phyloP scores from a whole-genome alignment of 2,113 vertebrate species.

The Taurulus bubalis region DNA sequence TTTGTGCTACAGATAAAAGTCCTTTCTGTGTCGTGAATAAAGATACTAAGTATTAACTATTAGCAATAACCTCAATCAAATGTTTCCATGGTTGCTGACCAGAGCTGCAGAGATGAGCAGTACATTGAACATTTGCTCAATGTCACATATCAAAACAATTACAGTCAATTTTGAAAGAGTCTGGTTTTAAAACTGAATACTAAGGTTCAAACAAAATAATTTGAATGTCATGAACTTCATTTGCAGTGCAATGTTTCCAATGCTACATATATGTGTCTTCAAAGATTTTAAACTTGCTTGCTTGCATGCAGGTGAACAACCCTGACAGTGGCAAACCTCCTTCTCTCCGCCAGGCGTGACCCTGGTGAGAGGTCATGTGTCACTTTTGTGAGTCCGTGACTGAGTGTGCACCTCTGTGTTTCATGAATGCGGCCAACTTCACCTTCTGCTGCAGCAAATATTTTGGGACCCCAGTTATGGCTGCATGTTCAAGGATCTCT shows the following conservation, averaged over 20 bases:
- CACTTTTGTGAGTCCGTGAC: not conserved
- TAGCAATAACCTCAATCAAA: not conserved
- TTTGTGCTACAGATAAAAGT: conserved; percentile 6
- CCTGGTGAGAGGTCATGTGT: not conserved
- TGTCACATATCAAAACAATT: not conserved
- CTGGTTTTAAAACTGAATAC: not conserved
- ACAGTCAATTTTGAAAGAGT: not conserved
- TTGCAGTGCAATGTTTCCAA: not conserved
- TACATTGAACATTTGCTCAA: conserved; percentile 9
- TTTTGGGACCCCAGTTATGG: not conserved
- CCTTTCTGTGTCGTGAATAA: not conserved
- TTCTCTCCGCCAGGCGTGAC: not conserved
- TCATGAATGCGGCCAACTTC: not conserved
- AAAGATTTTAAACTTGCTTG: not conserved
- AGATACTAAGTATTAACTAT: not conserved
- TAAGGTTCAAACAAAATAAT: not conserved
- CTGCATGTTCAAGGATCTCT: not conserved
- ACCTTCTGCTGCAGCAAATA: not conserved
- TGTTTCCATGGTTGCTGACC: conserved; percentile 20
- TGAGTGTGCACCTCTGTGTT: not conserved
- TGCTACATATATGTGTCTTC: not conserved
- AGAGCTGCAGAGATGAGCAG: conserved; percentile 8
- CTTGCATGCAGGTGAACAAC: not conserved
- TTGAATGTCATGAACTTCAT: not conserved
- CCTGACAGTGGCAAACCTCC: not conserved